Evolutionary conservation across 1,140 invertebrate genomes (phyloP).

Genomic region (Panagrolaimus sp.): DNA sequence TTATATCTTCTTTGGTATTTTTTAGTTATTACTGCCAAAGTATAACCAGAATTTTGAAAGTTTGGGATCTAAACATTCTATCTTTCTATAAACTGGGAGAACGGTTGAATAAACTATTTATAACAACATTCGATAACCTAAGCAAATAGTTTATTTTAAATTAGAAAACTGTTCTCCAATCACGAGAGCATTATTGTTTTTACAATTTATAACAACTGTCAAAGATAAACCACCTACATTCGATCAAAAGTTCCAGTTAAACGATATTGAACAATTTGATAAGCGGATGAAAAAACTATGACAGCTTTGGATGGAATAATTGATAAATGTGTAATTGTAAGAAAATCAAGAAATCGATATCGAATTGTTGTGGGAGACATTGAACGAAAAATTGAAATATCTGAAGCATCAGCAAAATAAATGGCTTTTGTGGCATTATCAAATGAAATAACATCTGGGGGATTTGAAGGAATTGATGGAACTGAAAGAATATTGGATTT

Average conservation of each 20-base stretch:
- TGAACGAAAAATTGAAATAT: constrained; percentile 33
- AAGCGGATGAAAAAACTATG: constrained; percentile 49
- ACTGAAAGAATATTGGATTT: neutral
- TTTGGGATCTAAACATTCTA: too few relatives aligned
- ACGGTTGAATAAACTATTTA: too few relatives aligned
- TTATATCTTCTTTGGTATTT: too few relatives aligned
- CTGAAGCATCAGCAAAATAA: constrained; percentile 17
- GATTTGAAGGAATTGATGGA: neutral
- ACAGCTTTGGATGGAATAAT: constrained; percentile 43
- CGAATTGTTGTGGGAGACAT: constrained; percentile 15
- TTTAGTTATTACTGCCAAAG: too few relatives aligned
- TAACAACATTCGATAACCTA: too few relatives aligned
- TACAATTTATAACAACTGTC: too few relatives aligned
- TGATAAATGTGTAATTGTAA: constrained; percentile 37
- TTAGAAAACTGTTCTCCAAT: too few relatives aligned
- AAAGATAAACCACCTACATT: constrained; percentile 30
- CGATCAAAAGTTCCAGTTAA: constrained; percentile 48
- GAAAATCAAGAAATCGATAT: constrained; percentile 43
- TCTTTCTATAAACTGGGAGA: too few relatives aligned
- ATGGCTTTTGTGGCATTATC: constrained; percentile 16
- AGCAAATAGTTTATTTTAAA: too few relatives aligned
- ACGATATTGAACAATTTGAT: constrained; percentile 51
- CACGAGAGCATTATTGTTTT: too few relatives aligned
- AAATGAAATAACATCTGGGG: neutral
- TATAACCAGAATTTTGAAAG: too few relatives aligned